Conservation (phyloP, 2,797 vertebrate genomes). For the Lepilemur septentrionalis region DNA sequence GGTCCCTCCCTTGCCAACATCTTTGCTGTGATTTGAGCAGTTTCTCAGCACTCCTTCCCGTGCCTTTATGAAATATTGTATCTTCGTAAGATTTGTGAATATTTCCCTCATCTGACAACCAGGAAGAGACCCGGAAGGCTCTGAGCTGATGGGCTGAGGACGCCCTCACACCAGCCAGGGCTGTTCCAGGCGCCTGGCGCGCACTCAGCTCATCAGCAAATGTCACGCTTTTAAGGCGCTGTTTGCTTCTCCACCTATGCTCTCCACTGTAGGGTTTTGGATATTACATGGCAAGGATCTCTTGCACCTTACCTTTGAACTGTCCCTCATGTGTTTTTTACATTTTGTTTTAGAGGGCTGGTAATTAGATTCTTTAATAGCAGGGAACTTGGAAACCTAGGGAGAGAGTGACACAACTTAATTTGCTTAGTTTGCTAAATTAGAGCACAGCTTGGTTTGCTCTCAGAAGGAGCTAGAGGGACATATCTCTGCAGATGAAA, state of each 20-base stretch:
- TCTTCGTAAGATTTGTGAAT: neutral
- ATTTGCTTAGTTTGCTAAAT: neutral
- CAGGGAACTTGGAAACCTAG: neutral
- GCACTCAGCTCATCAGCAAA: neutral
- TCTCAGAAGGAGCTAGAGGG: neutral
- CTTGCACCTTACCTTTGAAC: neutral
- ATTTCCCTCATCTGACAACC: neutral
- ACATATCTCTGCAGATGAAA: neutral
- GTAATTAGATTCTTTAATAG: neutral
- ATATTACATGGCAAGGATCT: neutral
- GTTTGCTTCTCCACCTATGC: neutral
- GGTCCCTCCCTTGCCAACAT: neutral
- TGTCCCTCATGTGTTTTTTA: neutral
- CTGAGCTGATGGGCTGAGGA: neutral
- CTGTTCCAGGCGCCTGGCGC: neutral
- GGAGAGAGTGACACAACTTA: neutral
- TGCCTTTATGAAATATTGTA: neutral
- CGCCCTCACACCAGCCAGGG: neutral
- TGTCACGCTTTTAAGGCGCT: rapidly evolving
- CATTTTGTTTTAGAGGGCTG: neutral
- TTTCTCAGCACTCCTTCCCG: neutral
- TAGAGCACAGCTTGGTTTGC: neutral
- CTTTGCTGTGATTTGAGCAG: neutral
- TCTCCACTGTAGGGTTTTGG: neutral
- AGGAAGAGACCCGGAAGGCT: neutral